Evolutionary conservation across 1,140 invertebrate genomes (phyloP).

Genomic region (Neocloeon triangulifer): DNA sequence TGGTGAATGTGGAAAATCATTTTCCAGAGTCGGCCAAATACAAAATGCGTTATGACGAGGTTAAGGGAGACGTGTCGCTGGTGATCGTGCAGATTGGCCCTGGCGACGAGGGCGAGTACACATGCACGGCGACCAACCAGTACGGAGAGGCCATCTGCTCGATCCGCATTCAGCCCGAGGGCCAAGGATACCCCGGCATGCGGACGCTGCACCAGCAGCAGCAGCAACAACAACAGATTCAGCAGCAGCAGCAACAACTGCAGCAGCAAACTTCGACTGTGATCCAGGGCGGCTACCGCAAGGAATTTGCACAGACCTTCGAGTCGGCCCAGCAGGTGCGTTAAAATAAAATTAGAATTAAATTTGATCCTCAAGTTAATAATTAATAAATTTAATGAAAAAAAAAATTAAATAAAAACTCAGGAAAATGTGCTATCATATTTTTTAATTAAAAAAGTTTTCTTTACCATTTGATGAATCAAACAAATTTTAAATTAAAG

Average conservation of each 20-base stretch:
- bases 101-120: conserved; percentile 89
- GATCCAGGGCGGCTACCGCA: conserved; percentile 24
- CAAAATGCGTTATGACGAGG: conserved; percentile 67
- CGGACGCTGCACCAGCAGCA: conserved; percentile 29
- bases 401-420: too few species aligned
- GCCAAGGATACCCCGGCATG: too few species aligned
- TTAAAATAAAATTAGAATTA: too few species aligned
- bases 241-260: conserved; percentile 24
- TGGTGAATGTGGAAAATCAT: too few species aligned
- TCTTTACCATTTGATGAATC: too few species aligned
- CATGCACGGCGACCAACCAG: conserved; percentile 76
- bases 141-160: conserved; percentile 86
- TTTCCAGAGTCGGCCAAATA: conserved; percentile 50
- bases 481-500: too few species aligned
- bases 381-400: too few species aligned
- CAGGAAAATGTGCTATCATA: too few species aligned
- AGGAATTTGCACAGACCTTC: conserved; percentile 22
- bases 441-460: too few species aligned
- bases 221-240: conserved; percentile 9
- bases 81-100: conserved; percentile 78
- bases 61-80: conserved; percentile 62
- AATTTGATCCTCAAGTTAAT: too few species aligned
- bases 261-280: conserved; percentile 8
- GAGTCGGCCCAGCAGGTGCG: conserved; percentile 29
- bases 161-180: conserved; percentile 86